phyloP scores from a whole-genome alignment of 2,888 invertebrate species.

The Trichopoda pennipes region DNA sequence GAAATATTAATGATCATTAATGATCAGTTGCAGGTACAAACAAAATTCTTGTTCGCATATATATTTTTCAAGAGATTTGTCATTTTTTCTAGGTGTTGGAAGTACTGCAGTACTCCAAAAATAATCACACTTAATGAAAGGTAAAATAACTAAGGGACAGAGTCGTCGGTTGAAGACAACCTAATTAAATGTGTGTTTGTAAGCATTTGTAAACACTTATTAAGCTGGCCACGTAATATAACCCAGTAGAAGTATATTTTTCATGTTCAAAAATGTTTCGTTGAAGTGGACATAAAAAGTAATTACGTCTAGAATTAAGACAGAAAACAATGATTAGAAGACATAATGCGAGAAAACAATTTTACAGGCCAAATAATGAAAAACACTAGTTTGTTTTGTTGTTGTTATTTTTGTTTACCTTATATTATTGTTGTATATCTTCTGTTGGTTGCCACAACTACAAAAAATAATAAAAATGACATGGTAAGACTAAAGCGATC shows the following conservation, averaged over 20 bases:
- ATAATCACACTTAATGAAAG: too few relatives aligned
- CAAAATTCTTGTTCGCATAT: too few relatives aligned
- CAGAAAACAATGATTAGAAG: conserved; percentile 61
- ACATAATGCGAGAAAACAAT: conserved; percentile 43
- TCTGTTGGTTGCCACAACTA: neutral
- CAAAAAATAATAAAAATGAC: conserved; percentile 12
- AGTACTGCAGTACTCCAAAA: too few relatives aligned
- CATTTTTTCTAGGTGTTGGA: too few relatives aligned
- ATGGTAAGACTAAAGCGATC: neutral
- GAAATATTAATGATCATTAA: too few relatives aligned
- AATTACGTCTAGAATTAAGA: conserved; percentile 56
- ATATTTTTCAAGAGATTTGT: too few relatives aligned
- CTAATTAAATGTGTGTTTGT: too few relatives aligned
- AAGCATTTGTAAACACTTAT: too few relatives aligned
- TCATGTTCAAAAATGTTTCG: conserved; percentile 1
- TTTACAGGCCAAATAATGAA: conserved; percentile 1
- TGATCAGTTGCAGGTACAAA: too few relatives aligned
- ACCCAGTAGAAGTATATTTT: neutral
- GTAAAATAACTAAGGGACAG: too few relatives aligned
- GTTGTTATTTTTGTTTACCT: neutral
- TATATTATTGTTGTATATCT: neutral
- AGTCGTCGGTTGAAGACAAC: too few relatives aligned
- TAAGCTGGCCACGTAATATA: too few relatives aligned
- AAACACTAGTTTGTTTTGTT: neutral
- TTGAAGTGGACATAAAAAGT: conserved; percentile 43